Base-by-base conservation (phyloP, 2,113 vertebrate species). In the Labeo catla region DNA sequence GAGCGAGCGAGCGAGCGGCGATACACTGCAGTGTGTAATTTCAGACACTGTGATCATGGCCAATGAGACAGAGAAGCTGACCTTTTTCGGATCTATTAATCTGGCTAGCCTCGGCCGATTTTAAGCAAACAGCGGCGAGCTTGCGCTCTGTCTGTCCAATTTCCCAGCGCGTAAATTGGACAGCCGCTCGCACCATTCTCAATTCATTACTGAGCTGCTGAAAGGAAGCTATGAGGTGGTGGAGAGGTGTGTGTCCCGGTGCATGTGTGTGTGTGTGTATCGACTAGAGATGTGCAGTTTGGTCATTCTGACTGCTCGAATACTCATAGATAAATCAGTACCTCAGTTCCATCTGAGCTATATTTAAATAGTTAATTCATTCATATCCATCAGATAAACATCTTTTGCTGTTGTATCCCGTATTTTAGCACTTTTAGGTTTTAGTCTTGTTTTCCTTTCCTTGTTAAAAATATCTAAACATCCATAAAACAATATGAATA, bases 141-240 rank as follows among this genome's bases (percentile, higher is more conserved):
- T 93, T 95, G 93, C 89, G 94, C 95, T 43, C 94, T 96, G 95
- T 96, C 95, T 94, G 96, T 95, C 95, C 96, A 96, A 96, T 96
- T 97, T 97, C 95, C 94, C 95, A 96, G 94, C 92, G 94, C 95
- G 94, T 96, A 96, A 97, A 97, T 96, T 97, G 95, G 95, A 95
- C 92, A 92, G 95, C 94, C 93, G 96, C 96, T 96, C 93, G 94
- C 94, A 97, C 97, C 97, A 97, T 96, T 97, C 96, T 96, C 95
- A 96, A 95, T 97, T 99, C 97, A 97, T 98, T 99, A 99, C 95
- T 93, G 95, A 95, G 94, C 93, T 90, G 93, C 94, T 94, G 94
- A 96, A 96, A 96, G 94, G 95, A 98, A 98, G 96, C 94, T 95
- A 89, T 95, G 95, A 96, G 94, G 95, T 96, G 95, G 94, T 93